Evolutionary conservation across 2,888 invertebrate species (phyloP).

Genomic region (Chrysina gloriosa): DNA sequence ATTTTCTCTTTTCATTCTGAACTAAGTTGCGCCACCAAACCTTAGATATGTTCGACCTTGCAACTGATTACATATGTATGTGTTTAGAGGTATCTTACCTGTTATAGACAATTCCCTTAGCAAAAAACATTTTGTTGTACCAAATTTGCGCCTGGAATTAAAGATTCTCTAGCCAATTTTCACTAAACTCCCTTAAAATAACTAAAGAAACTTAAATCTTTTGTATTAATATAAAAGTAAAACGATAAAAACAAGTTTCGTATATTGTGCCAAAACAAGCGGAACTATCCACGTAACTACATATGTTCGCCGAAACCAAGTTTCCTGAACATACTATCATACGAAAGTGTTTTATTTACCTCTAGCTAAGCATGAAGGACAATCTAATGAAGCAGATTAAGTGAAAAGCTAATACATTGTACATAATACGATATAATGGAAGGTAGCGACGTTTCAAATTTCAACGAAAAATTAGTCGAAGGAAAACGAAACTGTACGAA

Average conservation of each 20-base stretch:
- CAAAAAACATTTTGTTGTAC: too few species aligned
- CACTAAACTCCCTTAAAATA: slow-evolving; percentile 13
- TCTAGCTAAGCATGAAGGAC: slow-evolving; percentile 29
- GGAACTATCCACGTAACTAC: neutral
- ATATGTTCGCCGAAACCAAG: slow-evolving; percentile 28
- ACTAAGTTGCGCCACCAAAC: too few species aligned
- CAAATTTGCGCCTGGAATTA: too few species aligned
- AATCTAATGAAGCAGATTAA: slow-evolving; percentile 30
- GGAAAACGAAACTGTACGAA: slow-evolving; percentile 13
- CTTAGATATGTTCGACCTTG: too few species aligned
- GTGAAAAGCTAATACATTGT: slow-evolving; percentile 20
- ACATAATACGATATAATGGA: slow-evolving; percentile 42
- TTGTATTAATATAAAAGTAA: slow-evolving; percentile 21
- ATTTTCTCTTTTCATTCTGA: too few species aligned
- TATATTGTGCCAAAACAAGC: slow-evolving; percentile 45
- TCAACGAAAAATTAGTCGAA: slow-evolving; percentile 59
- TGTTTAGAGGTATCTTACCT: too few species aligned
- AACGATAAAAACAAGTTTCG: slow-evolving; percentile 31
- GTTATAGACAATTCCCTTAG: too few species aligned
- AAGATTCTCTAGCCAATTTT: neutral
- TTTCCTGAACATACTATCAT: slow-evolving; percentile 2
- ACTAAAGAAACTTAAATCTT: neutral
- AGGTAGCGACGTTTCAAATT: slow-evolving; percentile 60
- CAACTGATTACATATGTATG: too few species aligned
- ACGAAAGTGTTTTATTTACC: slow-evolving; percentile 20